Evolutionary conservation across 2,888 invertebrate genomes (phyloP).

Genomic region (Plagodis dolabraria): DNA sequence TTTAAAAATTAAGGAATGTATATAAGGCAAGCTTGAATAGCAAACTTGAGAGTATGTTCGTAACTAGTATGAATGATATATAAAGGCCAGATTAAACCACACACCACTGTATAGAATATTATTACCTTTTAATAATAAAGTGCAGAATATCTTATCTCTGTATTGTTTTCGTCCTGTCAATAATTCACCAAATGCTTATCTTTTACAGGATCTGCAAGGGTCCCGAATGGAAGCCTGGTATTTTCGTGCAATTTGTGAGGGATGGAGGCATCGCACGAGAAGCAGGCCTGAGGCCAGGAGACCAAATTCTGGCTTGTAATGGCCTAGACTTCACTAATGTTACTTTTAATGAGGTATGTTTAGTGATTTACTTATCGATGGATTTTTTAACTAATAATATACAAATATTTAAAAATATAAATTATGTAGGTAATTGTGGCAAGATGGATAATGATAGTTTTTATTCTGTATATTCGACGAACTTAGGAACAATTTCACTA

Average conservation of each 20-base stretch:
- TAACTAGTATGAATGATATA: too few relatives aligned
- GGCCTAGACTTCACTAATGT: constrained; percentile 91
- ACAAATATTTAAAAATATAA: not conserved
- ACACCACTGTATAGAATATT: too few relatives aligned
- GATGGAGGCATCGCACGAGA: constrained; percentile 95
- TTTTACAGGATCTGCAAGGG: constrained; percentile 90
- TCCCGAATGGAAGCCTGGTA: constrained; percentile 94
- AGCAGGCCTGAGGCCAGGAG: constrained; percentile 94
- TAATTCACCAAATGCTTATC: not conserved
- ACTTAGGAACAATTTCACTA: too few relatives aligned
- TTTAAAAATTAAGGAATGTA: too few relatives aligned
- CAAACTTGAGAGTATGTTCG: too few relatives aligned
- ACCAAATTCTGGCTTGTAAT: constrained; percentile 96
- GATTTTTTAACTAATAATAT: not conserved
- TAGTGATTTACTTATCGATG: not conserved
- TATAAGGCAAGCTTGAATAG: too few relatives aligned
- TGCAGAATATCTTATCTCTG: too few relatives aligned
- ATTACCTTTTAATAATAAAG: too few relatives aligned
- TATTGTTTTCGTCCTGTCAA: too few relatives aligned
- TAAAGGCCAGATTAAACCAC: too few relatives aligned
- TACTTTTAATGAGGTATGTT: constrained; percentile 90
- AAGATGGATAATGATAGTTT: not conserved
- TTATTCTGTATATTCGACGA: not conserved
- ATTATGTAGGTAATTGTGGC: too few relatives aligned
- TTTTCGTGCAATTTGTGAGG: constrained; percentile 95